Evolutionary conservation across 2,888 invertebrate genomes (phyloP).

Genomic region (Leptopterna dolabrata): DNA sequence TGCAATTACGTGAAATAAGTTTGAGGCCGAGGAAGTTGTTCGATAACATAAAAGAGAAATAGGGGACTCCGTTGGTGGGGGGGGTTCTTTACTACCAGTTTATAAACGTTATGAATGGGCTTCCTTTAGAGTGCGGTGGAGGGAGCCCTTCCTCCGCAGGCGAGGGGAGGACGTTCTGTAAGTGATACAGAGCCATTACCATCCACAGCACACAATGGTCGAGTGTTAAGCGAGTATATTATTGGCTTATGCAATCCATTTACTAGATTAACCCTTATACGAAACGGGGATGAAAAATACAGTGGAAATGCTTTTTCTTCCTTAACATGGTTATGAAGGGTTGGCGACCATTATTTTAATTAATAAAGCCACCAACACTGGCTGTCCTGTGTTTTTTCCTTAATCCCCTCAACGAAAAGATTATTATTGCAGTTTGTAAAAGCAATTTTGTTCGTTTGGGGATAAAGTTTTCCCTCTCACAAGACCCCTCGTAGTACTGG

Average conservation of each 20-base stretch:
- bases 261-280: neutral
- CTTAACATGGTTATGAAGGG: neutral
- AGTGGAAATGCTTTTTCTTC: neutral
- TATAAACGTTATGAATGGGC: constrained; percentile 32
- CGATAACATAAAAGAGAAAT: constrained; percentile 29
- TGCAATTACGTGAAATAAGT: constrained; percentile 44
- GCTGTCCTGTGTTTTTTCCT: neutral
- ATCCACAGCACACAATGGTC: neutral
- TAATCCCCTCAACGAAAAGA: neutral
- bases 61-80: neutral
- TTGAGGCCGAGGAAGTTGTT: constrained; percentile 31
- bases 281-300: constrained; percentile 5
- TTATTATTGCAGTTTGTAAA: neutral
- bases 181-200: neutral
- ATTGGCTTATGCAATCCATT: constrained; percentile 20
- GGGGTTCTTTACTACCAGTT: constrained; percentile 36
- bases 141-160: neutral
- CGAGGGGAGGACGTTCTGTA: neutral
- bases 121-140: too few relatives aligned
- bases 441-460: neutral
- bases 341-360: neutral
- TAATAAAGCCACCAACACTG: neutral
- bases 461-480: too few relatives aligned
- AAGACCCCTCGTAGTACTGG: too few relatives aligned
- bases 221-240: neutral